Percentiles rank a stretch among this genome's conserved stretches.
phyloP scores from a whole-genome alignment of 2,888 invertebrate species.

The Cantharis rufa region DNA sequence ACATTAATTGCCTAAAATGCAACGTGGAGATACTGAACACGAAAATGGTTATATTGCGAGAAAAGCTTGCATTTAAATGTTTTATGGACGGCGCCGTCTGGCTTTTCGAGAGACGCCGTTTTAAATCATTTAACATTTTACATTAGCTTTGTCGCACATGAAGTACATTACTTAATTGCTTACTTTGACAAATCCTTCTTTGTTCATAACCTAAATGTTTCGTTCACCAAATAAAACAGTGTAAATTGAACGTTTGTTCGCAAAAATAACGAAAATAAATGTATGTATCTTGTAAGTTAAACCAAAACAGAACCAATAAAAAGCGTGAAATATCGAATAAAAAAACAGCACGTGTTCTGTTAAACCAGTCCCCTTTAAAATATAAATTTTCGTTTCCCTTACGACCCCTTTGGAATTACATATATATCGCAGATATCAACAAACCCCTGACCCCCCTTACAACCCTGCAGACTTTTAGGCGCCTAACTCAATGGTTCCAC shows the following conservation, averaged over 20 bases:
- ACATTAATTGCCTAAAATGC: neutral
- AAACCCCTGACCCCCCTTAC: constrained; percentile 12
- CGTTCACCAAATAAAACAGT: neutral
- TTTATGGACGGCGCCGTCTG: constrained; percentile 7
- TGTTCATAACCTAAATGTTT: neutral
- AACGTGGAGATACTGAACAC: neutral
- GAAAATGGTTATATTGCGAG: constrained; percentile 6
- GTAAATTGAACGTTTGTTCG: neutral
- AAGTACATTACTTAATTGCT: neutral
- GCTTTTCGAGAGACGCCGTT: neutral
- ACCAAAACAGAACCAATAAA: neutral
- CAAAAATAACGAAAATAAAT: neutral
- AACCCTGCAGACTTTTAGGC: constrained; percentile 29
- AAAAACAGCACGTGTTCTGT: neutral
- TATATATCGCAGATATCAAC: constrained; percentile 8
- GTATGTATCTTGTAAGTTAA: too few relatives aligned
- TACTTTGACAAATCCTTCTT: neutral
- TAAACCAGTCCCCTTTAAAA: neutral
- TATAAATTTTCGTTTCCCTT: constrained; percentile 4
- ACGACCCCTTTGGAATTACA: constrained; percentile 4
- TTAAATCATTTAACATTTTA: constrained; percentile 1
- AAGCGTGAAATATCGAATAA: neutral
- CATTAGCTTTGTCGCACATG: neutral
- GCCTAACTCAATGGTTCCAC: constrained; percentile 37
- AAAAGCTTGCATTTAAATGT: constrained; percentile 13